Conservation (phyloP, 2,888 invertebrate species). For the Coleophora deauratella region DNA sequence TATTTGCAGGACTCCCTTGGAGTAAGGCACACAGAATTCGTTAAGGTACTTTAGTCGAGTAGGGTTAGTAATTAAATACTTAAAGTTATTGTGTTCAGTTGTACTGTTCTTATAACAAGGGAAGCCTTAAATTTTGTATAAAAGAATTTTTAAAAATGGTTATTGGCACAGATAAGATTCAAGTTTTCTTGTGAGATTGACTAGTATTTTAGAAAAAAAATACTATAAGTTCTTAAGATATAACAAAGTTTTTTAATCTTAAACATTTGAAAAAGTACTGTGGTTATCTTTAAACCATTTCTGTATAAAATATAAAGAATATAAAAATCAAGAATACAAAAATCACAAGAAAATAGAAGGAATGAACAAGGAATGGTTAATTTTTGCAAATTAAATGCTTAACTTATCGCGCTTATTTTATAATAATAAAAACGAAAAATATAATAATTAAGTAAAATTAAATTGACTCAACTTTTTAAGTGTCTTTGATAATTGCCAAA, state of each 20-base stretch:
- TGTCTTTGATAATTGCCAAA: neutral
- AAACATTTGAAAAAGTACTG: too few species aligned
- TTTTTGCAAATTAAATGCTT: slow-evolving; percentile 20
- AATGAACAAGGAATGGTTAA: slow-evolving; percentile 45
- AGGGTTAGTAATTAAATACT: slow-evolving; percentile 8
- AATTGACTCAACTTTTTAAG: neutral
- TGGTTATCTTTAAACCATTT: too few species aligned
- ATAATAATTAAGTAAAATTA: neutral
- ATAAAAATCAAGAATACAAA: slow-evolving; percentile 16
- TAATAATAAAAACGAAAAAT: neutral
- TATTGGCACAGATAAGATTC: slow-evolving; percentile 31
- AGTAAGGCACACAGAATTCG: slow-evolving; percentile 19
- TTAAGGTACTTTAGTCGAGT: neutral
- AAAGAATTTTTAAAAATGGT: slow-evolving; percentile 16
- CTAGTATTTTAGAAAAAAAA: slow-evolving; percentile 11
- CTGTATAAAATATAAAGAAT: too few species aligned
- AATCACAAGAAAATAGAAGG: slow-evolving; percentile 18
- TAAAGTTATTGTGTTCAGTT: slow-evolving; percentile 18
- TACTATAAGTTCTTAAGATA: slow-evolving; percentile 14
- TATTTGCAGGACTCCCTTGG: slow-evolving; percentile 14
- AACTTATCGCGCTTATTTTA: neutral
- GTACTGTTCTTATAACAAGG: slow-evolving; percentile 28
- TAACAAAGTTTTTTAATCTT: too few species aligned
- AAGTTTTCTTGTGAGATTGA: neutral
- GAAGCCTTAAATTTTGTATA: slow-evolving; percentile 11